These are phyloP conservation scores for Dromococcyx pavoninus DNA, from an alignment of 2,797 vertebrate genomes.

Conservation along the genomic window DNA sequence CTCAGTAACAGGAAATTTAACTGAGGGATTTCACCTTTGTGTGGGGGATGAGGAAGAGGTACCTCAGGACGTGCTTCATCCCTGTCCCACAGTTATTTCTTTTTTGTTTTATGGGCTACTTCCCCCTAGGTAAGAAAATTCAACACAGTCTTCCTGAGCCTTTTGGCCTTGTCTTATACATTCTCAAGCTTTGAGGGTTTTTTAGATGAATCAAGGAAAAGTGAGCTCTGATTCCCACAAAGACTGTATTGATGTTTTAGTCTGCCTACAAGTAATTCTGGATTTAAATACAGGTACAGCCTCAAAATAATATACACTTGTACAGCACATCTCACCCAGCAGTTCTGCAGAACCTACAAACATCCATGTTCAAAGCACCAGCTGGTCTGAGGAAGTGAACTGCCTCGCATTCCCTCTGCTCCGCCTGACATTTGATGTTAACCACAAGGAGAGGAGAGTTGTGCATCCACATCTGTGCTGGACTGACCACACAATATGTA, in stretches of 20 bases:
- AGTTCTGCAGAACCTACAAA: neutral
- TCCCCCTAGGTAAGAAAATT: neutral
- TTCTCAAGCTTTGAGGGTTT: neutral
- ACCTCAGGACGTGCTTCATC: neutral
- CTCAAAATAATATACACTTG: neutral
- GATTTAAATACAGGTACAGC: neutral
- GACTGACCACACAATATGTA: neutral
- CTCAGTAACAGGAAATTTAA: neutral
- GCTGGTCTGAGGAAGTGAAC: neutral
- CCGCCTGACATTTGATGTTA: neutral
- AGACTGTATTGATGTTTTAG: neutral
- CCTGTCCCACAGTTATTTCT: neutral
- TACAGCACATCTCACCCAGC: neutral
- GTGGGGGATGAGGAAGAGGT: neutral
- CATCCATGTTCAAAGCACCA: neutral
- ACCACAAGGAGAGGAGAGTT: neutral
- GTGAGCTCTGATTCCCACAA: neutral
- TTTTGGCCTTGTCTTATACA: neutral
- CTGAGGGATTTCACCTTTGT: neutral
- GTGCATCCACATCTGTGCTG: neutral
- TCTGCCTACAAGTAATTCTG: neutral
- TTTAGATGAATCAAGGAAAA: neutral
- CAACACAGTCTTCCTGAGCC: neutral
- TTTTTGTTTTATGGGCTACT: neutral
- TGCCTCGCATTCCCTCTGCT: neutral